Conservation (phyloP, 2,888 invertebrate genomes). For the Ochlodes sylvanus region DNA sequence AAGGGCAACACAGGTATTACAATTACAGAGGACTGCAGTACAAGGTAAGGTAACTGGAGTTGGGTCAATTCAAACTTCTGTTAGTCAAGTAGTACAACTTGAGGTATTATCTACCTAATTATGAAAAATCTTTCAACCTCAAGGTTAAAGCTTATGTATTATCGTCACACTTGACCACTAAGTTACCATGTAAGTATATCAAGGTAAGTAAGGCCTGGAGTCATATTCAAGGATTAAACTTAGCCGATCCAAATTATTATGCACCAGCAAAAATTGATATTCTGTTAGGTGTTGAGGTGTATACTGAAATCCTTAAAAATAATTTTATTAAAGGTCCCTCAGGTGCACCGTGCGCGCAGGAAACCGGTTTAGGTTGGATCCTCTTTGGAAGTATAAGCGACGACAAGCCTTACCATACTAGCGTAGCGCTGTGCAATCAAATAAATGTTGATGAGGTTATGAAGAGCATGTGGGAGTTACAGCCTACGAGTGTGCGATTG, state of each 20-base stretch:
- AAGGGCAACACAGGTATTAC: conserved; percentile 37
- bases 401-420: conserved; percentile 1
- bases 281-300: conserved; percentile 33
- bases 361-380: conserved; percentile 39
- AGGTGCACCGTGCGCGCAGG: conserved; percentile 34
- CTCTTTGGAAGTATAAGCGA: conserved; percentile 29
- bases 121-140: conserved; percentile 34
- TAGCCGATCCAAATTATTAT: conserved; percentile 38
- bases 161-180: conserved; percentile 25
- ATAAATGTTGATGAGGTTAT: conserved; percentile 16
- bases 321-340: conserved; percentile 31
- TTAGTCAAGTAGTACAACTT: conserved; percentile 34
- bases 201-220: conserved; percentile 29
- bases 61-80: conserved; percentile 30
- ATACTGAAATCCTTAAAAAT: conserved; percentile 21
- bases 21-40: conserved; percentile 32
- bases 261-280: conserved; percentile 31
- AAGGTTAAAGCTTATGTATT: conserved; percentile 38
- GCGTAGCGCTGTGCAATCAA: conserved; percentile 14
- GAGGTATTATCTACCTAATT: conserved; percentile 39
- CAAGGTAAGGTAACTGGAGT: conserved; percentile 39
- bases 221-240: conserved; percentile 27
- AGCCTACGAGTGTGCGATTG: not conserved
- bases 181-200: conserved; percentile 32
- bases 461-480: conserved; percentile 24